Evolutionary conservation across 2,888 invertebrate genomes (phyloP), one percentile per base, ranked within the genome.

Genomic region (Chrysotoxum bicinctum): DNA sequence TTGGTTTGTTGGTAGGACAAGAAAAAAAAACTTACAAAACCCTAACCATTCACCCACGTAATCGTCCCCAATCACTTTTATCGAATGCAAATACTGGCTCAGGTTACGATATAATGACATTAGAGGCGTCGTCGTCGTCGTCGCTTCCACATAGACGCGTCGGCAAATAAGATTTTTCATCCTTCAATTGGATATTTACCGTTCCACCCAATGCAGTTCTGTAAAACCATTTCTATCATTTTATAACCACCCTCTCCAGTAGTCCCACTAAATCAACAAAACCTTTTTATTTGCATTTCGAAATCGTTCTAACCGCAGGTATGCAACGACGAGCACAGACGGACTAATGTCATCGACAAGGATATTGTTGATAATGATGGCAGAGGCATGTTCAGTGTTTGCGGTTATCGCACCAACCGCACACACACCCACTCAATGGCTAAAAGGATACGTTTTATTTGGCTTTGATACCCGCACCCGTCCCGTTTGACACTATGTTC

Each of bases 311-410:
- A 85, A 85, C 85, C 85, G 85, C 85, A 85, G 81, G 85, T 85
- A 85, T 85, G 76, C 81, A 85, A 85, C 85, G 85, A 81, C 73
- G 81, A 85, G 80, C 76, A 85, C 81, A 85, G 85, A 81, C 85
- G 85, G 76, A 85, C 85, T 85, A 81, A 85, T 85, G 85, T 85
- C 85, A 85, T 85, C 85, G 85, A 73, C 81, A 85, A 85, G 85
- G 76, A 85, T 85, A 85, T 85, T 80, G 81, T 73, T 81, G 85
- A 85, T 85, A 85, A 85, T 85, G 81, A 81, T 48, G 81, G 68
- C 76, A 73, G 85, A 81, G 80, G 76, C 85, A 77, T 66, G 73
- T 83, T 83, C 82, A 69, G 76, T 85, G 81, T 85, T 85, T 85
- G 85, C 69, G 85, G 85, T 85, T 85, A 85, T 85, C 81, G 76